Base-by-base conservation (phyloP, 2,888 invertebrate genomes). In the Dryococelus australis region DNA sequence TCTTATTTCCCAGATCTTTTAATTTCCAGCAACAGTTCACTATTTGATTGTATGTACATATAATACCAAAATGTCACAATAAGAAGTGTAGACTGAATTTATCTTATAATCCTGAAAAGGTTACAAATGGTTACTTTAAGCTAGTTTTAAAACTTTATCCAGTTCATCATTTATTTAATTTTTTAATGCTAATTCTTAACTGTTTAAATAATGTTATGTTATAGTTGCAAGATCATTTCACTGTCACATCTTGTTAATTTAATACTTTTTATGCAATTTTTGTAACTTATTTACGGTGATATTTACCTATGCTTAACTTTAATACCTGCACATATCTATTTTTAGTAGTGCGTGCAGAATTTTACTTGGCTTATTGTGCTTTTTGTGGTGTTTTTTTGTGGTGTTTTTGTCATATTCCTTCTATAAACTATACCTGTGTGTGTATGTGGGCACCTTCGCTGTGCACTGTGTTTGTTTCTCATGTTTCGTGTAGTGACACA, bases 401-500 rank as follows among this genome's bases (percentile, higher is more conserved):
- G 65, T 65, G n/a, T 8, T 65, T 3, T 16, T 65, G 10, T 65
- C 20, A 24, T 9, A 24, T 65, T 65, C 24, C 65, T 65, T 65
- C 65, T 65, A 10, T 65, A 20, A 65, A 65, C 65, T 65, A 3
- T 65, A 20, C 65, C 13, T 65, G 65, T 65, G n/a, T 65, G 65
- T 65, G 65, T 65, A 0, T 65, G 65, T 65, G 65, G 65, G 65
- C 16, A 20, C 24, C n/a, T 35, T 13, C 28, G 28, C 83, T 83
- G 24, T 83, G 83, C 83, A 83, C 83, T 83, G 43, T 43, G 85
- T 51, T 28, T 47, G 47, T 43, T 47, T 47, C 43, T 43, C 27
- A 28, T 87, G 83, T 87, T 84, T 88, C 81, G 28, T 92, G 90
- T 92, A 96, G 96, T 91, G 96, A 96, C 92, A 95, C 95, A 90